Evolutionary conservation across 2,113 vertebrate genomes (phyloP), one percentile per base, ranked within the genome.

Genomic region (Smithornis capensis): DNA sequence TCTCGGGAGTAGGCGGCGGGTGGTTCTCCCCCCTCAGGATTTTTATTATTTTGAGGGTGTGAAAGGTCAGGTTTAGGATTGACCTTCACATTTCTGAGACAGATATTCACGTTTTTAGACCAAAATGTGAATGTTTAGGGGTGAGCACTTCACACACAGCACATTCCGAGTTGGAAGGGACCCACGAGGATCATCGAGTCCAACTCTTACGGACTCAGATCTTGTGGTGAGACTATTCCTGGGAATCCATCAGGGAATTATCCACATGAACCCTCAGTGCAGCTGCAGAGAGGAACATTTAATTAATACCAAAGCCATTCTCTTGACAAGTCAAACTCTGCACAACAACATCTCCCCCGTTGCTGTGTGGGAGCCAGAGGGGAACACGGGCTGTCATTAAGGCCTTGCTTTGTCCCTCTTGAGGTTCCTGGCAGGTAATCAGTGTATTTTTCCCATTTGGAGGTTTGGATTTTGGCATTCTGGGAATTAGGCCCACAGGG

Each of bases 251-350:
- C 83, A 90, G 87, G 78, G 71, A 60, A 49, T 53, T 79, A 60
- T 88, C 86, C 79, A 82, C 35, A 69, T 90, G 94, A 80, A 17
- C 44, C 74, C 90, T 96, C 86, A 79, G 28, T 96, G 90, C 97
- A 97, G 96, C 96, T 98, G 97, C 85, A 68, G 56, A 31, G 81
- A 55, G 90, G 96, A 97, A 93, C 88, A 85, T 87, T 97, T 97
- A 97, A 98, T 98, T 97, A 98, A 97, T 97, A 74, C 90, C 42
- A 79, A 97, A 97, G 96, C 95, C 97, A 96, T 98, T 98, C 95
- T 83, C 96, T 91, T 95, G 97, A 97, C 45, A 89, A 97, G 92
- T 97, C 97, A 95, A 97, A 96, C 95, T 96, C 97, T 21, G 87
- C 96, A 49, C 77, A 78, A 82, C 95, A 97, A 93, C 90, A 17